Base-by-base conservation (phyloP, 2,113 vertebrate genomes). In the Platycercus adscitus region DNA sequence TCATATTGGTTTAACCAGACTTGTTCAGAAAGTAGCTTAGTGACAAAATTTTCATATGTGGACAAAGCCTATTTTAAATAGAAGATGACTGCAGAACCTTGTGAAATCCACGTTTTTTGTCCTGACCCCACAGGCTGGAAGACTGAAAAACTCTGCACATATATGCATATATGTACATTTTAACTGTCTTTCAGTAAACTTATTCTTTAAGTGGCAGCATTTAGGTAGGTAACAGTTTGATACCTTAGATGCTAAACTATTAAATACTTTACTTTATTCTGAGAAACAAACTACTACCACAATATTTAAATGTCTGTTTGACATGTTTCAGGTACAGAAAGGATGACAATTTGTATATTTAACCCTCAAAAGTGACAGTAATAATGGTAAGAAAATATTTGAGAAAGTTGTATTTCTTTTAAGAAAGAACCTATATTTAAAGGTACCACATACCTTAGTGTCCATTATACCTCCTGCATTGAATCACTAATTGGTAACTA, bases 401-500 rank as follows among this genome's bases (percentile, higher is more conserved):
- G 23, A 86, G 55, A 81, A 89, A 41, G 13, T 14, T n/a, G 1
- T 7, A 18, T 75, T 93, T 76, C 41, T 73, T 93, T 82, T 71
- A 83, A 83, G 68, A 75, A 86, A 43, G n/a, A 41, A 11, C 9
- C 29, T 90, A 31, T 53, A 29, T 58, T 83, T 78, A 78, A 91
- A 89, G 65, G 78, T 35, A 86, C 23, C 69, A 71, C 39, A 93
- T 47, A 75, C 18, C 33, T 44, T 14, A 39, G 12, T n/a, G 83
- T 50, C 91, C 80, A 84, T 81, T 71, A 86, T 35, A 78, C 9
- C 13, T 47, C 80, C 70, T 75, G 53, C 7, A 18, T 6, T 76
- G 65, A 95, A 85, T 81, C 70, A 89, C 66, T 92, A 95, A 95
- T 65, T 64, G 63, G 81, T 41, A 95, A 93, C 91, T 55, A 91